Base-by-base conservation (phyloP, 2,113 vertebrate species). In the Stegastes partitus region DNA sequence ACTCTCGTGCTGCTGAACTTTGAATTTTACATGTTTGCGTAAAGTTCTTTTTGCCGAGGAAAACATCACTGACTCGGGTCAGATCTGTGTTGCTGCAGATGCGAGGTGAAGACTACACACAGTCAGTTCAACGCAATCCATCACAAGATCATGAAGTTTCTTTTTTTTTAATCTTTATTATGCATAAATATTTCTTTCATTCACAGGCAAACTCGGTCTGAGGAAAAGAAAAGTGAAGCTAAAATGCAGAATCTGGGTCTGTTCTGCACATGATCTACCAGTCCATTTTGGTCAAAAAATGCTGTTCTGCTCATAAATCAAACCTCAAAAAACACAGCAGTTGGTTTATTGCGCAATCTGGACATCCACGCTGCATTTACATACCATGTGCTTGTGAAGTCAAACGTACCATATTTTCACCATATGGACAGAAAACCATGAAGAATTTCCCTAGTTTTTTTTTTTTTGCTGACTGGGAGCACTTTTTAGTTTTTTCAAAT, bases 151-250 rank as follows among this genome's bases (percentile, higher is more conserved):
- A 71, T 77, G 42, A 37, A 68, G 54, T 75, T 28, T 34, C 45
- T 76, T 5, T 37, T 62, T 66, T 44, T 68, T 62, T n/a, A n/a
- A n/a, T 74, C 64, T 93, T 94, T 93, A 91, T 93, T 91, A 15
- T 63, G 56, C 45, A 85, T 42, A 12, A 44, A 77, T 71, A 82
- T 56, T 69, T 39, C 65, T 45, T 68, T 21, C 68, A 68, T 39
- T 86, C 73, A 92, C 58, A 91, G 71, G 71, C 61, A 91, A 92
- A 80, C 45, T 28, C 51, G 65, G 31, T 78, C 66, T 26, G 64
- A 71, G 58, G 47, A 42, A 81, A 82, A 81, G 34, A 39, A 69
- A 68, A 56, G 10, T 47, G 37, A 82, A 68, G 21, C 21, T 21
- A 51, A 67, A 64, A 77, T 34, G 16, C 37, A 74, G 47, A 70